Evolutionary conservation across 1,140 invertebrate species (phyloP), one percentile per base, ranked within the genome.

Genomic region (Microplitis mediator): DNA sequence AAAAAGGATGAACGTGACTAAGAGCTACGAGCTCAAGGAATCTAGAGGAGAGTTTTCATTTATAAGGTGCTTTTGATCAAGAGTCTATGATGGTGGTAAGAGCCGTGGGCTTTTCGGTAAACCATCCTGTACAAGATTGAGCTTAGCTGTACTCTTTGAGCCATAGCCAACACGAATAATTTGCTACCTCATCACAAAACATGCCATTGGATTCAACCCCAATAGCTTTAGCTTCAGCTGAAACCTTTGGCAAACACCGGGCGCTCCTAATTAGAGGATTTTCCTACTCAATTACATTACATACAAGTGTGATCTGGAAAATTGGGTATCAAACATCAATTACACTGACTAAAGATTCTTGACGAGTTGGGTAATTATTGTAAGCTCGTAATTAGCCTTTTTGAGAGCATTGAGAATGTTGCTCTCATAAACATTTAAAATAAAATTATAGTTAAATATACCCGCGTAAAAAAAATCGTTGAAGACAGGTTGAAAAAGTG

Each of bases 231-330:
- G 32, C 35, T 62, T 62, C 3, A 35, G 45, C 14, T 23, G 8
- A 39, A 50, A 51, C 51, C 32, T 32, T 45, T 31, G 11, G 23
- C 9, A 67, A 54, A 67, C 65, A 52, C 23, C 31, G n/a, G 50
- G 23, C 39, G 32, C 3, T 32, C 31, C 65, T 67, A 67, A 67
- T 67, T 67, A 67, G 65, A 50, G 65, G 51, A 67, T 67, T 67
- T 67, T 67, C 23, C 31, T 54, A 67, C 14, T 50, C 65, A 51
- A 31, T 67, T 23, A 13, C 9, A 9, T 23, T 6, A 23, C 56
- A 23, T 58, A 23, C 56, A 58, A 23, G 16, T 58, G 23, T 23
- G 23, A 23, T 23, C 16, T 6, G 16, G 8, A 23, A 8, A 58
- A 58, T 58, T 58, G 16, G 23, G 9, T 58, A 58, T 45, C 39